Percentiles rank a stretch among this genome's conserved stretches.
Conservation (phyloP, 2,797 vertebrate genomes). For the Channa striata region DNA sequence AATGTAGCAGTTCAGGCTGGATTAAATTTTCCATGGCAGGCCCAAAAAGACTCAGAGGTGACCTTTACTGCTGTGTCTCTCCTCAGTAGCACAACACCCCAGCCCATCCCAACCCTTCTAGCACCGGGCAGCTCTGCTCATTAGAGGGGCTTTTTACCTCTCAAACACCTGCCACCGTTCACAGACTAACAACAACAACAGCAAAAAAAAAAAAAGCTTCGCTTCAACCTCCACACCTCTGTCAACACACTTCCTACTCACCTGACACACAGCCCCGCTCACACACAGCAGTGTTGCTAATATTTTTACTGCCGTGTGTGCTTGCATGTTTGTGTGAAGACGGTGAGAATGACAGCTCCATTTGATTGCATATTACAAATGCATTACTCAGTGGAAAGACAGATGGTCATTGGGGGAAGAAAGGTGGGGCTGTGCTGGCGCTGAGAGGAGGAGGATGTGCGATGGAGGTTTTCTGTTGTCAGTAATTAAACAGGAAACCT, state of each 20-base stretch:
- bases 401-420: slow-evolving; percentile 50
- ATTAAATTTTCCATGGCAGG: slow-evolving; percentile 36
- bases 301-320: slow-evolving; percentile 13
- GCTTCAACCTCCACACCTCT: slow-evolving; percentile 46
- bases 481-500: slow-evolving; percentile 45
- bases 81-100: too few species aligned
- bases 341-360: slow-evolving; percentile 54
- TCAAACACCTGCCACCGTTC: slow-evolving; percentile 67
- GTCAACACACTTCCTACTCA: slow-evolving; percentile 36
- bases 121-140: slow-evolving; percentile 43
- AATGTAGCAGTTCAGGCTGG: slow-evolving; percentile 3
- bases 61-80: slow-evolving; percentile 61
- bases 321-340: slow-evolving; percentile 38
- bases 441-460: slow-evolving; percentile 1
- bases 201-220: slow-evolving; percentile 9
- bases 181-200: slow-evolving; percentile 13
- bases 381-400: slow-evolving; percentile 51
- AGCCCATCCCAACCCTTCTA: slow-evolving; percentile 9
- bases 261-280: slow-evolving; percentile 20
- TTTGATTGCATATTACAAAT: slow-evolving; percentile 65
- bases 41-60: slow-evolving; percentile 63
- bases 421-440: background rate
- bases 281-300: slow-evolving; percentile 20
- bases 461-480: slow-evolving; percentile 27
- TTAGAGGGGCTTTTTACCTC: slow-evolving; percentile 59